phyloP scores from a whole-genome alignment of 2,113 vertebrate species.

The Rattus rattus region DNA sequence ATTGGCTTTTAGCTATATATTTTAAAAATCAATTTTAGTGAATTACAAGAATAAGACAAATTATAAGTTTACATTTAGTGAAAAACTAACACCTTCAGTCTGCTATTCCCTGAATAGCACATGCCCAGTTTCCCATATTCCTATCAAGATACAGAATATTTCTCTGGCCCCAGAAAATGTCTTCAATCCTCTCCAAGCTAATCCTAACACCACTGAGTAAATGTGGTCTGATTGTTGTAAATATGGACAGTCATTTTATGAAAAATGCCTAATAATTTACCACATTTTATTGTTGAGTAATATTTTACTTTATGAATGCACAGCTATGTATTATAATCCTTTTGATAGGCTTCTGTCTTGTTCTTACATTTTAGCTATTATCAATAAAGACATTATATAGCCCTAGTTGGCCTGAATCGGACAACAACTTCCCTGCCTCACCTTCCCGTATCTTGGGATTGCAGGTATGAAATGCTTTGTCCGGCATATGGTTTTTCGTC shows the following conservation, averaged over 20 bases:
- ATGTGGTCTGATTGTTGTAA: neutral
- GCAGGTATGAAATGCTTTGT: neutral
- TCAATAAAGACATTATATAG: neutral
- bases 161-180: neutral
- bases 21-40: neutral
- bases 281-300: neutral
- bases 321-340: neutral
- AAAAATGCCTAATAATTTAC: neutral
- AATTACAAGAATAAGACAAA: neutral
- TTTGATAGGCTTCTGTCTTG: neutral
- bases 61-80: neutral
- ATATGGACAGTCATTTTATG: neutral
- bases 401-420: neutral
- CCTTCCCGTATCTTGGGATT: neutral
- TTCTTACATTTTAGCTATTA: neutral
- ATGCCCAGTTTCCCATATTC: neutral
- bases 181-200: neutral
- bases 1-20: neutral
- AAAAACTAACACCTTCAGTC: neutral
- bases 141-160: neutral
- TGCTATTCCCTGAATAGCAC: neutral
- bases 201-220: neutral
- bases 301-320: neutral
- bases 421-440: neutral
- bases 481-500: neutral